Evolutionary conservation across 2,888 invertebrate species (phyloP), one percentile per base, ranked within the genome.

Genomic region (Drosophila longiperda): DNA sequence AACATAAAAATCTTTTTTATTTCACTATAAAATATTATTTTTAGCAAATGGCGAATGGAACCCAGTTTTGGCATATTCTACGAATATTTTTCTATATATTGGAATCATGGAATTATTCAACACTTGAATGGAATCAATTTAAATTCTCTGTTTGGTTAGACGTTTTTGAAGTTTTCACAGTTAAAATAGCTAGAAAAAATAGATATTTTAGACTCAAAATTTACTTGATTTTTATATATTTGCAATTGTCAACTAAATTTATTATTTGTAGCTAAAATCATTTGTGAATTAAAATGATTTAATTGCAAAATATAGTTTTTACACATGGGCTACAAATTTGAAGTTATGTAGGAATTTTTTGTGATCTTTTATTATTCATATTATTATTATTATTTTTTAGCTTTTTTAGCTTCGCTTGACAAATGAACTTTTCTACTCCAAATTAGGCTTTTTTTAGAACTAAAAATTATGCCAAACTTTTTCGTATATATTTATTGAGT

Each of bases 1-100:
- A 69, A 74, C 36, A 64, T 36, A 17, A 6, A 12, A 32, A 52
- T 61, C 38, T 52, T 61, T 68, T 65, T 76, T 66, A 73, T 69
- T 45, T 20, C 29, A 29, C 29, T 66, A 11, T 32, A 17, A 26
- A 34, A 12, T 0, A 17, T n/a, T 59, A 26, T n/a, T 59, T 42
- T 15, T 1, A 26, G 17, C 15, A 36, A 38, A 36, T 3, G 26
- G 60, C 4, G 11, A 3, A 32, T 23, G 57, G 57, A 1, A 11
- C 6, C 7, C 15, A 23, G 7, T 1, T 15, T 8, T 45, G 4
- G 15, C 8, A 45, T 8, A 15, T 15, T 8, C 12, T 1, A 7
- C 15, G 2, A 12, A 29, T 29, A 12, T n/a, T 4, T n/a, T 52
- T 8, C 1, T 17, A 45, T 45, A 12, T 45, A n/a, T 40, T 5